These are phyloP conservation scores for Lithophane ornitopus DNA, from an alignment of 2,888 invertebrate genomes.

Conservation along the genomic window DNA sequence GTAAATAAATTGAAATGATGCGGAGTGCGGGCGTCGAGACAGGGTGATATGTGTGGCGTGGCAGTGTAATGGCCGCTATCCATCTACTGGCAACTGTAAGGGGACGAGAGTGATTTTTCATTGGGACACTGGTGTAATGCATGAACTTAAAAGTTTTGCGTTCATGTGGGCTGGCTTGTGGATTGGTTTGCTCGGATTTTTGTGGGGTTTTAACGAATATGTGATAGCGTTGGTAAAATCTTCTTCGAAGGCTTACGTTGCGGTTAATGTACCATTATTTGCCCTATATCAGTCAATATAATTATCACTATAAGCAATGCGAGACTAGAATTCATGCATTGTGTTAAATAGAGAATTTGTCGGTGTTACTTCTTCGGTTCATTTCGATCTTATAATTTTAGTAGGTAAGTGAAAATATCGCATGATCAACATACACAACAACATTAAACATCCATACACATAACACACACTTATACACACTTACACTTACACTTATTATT, in stretches of 20 bases:
- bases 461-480: too few species aligned
- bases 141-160: constrained; percentile 63
- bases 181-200: background rate
- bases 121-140: constrained; percentile 62
- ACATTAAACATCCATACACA: too few species aligned
- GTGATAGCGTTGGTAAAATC: background rate
- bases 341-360: background rate
- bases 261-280: too few species aligned
- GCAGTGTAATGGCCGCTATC: constrained; percentile 65
- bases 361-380: too few species aligned
- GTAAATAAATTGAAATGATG: constrained; percentile 71
- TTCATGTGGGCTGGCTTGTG: constrained; percentile 12
- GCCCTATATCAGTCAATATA: too few species aligned
- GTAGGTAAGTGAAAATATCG: background rate
- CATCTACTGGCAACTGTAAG: constrained; percentile 62
- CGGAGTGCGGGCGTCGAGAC: constrained; percentile 56
- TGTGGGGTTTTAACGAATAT: background rate
- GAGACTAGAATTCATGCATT: background rate
- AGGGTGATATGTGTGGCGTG: constrained; percentile 72
- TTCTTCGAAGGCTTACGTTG: too few species aligned
- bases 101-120: constrained; percentile 67
- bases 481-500: too few species aligned
- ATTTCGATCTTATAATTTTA: background rate
- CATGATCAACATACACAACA: too few species aligned
- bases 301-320: background rate